Conservation (phyloP, 2,797 vertebrate species). For the Zalophus californianus region DNA sequence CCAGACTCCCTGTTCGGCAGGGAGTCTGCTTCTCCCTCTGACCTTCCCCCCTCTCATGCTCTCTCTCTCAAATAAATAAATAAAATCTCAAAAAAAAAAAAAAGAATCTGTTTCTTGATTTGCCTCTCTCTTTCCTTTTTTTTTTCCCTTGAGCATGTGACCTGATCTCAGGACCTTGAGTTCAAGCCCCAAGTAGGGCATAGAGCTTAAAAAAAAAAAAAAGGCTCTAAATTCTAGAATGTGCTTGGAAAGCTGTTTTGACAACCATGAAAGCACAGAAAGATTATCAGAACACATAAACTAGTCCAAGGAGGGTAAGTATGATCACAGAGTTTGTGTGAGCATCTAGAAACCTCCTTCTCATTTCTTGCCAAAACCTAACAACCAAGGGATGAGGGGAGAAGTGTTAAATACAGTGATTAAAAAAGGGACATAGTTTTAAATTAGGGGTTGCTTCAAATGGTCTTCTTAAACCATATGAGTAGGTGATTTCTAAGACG, state of each 20-base stretch:
- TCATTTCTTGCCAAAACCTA: constrained; percentile 37
- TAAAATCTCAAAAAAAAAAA: too few relatives aligned
- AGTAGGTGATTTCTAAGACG: constrained; percentile 57
- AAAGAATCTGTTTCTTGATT: background rate
- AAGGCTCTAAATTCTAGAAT: constrained; percentile 36
- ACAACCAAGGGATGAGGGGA: background rate
- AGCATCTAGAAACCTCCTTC: background rate
- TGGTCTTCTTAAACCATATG: constrained; percentile 29
- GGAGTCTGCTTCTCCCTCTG: too few relatives aligned
- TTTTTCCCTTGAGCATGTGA: background rate
- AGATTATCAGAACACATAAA: background rate
- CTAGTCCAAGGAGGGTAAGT: constrained; percentile 3
- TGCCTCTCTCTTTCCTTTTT: background rate
- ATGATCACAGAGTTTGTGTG: background rate
- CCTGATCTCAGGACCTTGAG: background rate
- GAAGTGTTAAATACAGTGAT: background rate
- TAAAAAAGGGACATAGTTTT: background rate
- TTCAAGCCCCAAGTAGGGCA: background rate
- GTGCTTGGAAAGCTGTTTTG: constrained; percentile 24
- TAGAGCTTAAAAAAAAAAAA: background rate
- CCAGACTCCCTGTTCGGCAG: too few relatives aligned
- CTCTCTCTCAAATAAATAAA: too few relatives aligned
- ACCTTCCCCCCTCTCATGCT: too few relatives aligned
- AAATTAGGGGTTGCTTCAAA: background rate
- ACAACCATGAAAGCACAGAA: constrained; percentile 57